These are phyloP conservation scores for Melanargia galathea DNA, from an alignment of 2,888 invertebrate genomes.

Conservation along the genomic window DNA sequence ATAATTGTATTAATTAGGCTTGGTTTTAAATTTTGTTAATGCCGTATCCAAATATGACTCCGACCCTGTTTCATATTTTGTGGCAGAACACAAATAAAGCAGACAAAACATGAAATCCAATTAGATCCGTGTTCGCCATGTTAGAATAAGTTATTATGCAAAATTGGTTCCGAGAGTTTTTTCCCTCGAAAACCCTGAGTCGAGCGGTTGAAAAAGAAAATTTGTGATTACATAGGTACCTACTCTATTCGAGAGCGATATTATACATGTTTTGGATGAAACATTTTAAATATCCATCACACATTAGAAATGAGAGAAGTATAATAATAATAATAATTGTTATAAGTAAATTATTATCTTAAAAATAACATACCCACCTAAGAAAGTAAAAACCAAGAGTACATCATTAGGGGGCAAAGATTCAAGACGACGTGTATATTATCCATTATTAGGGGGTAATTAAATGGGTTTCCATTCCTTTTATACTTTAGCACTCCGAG, in stretches of 20 bases:
- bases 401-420: too few relatives aligned
- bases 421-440: too few relatives aligned
- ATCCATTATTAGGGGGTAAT: too few relatives aligned
- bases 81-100: conserved; percentile 49
- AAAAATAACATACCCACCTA: too few relatives aligned
- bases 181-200: conserved; percentile 54
- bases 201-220: conserved; percentile 40
- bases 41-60: conserved; percentile 27
- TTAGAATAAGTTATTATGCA: conserved; percentile 75
- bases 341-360: too few relatives aligned
- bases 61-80: conserved; percentile 45
- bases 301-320: conserved; percentile 2
- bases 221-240: conserved; percentile 33
- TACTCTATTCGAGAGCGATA: conserved; percentile 21
- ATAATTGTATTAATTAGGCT: conserved; percentile 16
- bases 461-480: background rate
- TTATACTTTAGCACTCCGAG: background rate
- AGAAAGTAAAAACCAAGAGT: too few relatives aligned
- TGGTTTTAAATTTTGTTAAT: conserved; percentile 2
- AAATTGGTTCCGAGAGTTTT: conserved; percentile 68
- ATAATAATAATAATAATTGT: too few relatives aligned
- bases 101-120: conserved; percentile 67
- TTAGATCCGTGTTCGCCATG: conserved; percentile 62
- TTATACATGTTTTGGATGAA: conserved; percentile 10
- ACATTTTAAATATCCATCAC: background rate